phyloP scores from a whole-genome alignment of 1,140 invertebrate species.

The Dermatophagoides farinae region DNA sequence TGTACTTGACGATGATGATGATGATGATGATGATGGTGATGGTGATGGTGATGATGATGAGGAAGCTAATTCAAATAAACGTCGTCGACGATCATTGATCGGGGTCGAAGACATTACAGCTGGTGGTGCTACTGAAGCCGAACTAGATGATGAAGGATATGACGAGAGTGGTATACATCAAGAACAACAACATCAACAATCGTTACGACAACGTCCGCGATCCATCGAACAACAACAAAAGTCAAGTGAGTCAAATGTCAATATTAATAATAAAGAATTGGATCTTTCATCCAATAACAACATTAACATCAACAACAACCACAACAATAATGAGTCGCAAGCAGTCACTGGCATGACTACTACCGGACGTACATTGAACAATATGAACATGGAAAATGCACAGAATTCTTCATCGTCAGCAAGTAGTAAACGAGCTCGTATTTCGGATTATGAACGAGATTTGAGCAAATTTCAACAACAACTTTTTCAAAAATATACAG shows the following conservation, averaged over 20 bases:
- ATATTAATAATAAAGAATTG: background rate
- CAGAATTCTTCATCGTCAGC: background rate
- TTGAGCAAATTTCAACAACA: constrained; percentile 34
- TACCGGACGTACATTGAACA: background rate
- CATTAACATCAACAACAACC: too few relatives aligned
- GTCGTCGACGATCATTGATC: too few relatives aligned
- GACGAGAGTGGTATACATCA: background rate
- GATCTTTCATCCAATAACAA: too few relatives aligned
- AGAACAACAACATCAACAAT: background rate
- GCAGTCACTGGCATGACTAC: too few relatives aligned
- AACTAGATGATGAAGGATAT: background rate
- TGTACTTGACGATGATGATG: constrained; percentile 28
- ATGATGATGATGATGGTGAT: constrained; percentile 43
- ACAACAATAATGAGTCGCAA: too few relatives aligned
- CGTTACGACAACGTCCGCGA: background rate
- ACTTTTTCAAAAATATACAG: constrained; percentile 66
- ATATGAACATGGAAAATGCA: background rate
- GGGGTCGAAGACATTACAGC: constrained; percentile 6
- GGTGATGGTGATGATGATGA: constrained; percentile 30
- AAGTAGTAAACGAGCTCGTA: background rate
- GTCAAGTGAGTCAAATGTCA: background rate
- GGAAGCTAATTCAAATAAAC: constrained; percentile 13
- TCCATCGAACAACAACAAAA: background rate
- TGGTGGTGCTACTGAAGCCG: background rate
- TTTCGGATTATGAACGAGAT: constrained; percentile 5